phyloP scores from a whole-genome alignment of 2,888 invertebrate genomes.

The Cylindroiulus punctatus region DNA sequence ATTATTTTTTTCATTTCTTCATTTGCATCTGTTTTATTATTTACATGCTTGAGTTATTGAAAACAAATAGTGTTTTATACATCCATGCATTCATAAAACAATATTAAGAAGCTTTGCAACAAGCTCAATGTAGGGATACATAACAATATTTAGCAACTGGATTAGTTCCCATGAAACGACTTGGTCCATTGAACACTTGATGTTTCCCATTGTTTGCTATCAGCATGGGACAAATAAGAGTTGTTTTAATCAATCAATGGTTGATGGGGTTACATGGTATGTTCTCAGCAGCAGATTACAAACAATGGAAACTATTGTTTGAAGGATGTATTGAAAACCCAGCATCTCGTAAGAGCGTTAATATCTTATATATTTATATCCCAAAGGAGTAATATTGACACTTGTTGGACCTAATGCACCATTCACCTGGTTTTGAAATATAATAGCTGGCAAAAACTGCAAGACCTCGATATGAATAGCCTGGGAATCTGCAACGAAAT shows the following conservation, averaged over 20 bases:
- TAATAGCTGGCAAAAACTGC: no score
- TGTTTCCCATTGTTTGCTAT: neutral
- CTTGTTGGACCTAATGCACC: neutral
- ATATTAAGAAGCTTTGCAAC: neutral
- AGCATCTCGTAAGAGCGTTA: no score
- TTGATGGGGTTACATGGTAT: neutral
- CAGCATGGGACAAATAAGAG: neutral
- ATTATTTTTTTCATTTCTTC: no score
- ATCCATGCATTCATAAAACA: neutral
- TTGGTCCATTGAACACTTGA: neutral
- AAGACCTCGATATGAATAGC: no score
- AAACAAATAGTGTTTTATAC: no score
- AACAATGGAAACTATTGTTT: neutral
- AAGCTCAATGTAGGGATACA: neutral
- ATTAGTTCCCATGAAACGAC: neutral
- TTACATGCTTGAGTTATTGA: no score
- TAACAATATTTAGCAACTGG: neutral
- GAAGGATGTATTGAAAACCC: neutral
- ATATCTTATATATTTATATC: neutral
- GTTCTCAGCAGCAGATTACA: neutral
- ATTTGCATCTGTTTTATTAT: no score
- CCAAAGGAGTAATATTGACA: neutral
- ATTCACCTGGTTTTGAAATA: no score
- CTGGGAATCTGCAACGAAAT: no score
- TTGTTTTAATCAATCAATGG: neutral